phyloP scores from a whole-genome alignment of 2,888 invertebrate genomes.

The Hipparchia sbordonii region DNA sequence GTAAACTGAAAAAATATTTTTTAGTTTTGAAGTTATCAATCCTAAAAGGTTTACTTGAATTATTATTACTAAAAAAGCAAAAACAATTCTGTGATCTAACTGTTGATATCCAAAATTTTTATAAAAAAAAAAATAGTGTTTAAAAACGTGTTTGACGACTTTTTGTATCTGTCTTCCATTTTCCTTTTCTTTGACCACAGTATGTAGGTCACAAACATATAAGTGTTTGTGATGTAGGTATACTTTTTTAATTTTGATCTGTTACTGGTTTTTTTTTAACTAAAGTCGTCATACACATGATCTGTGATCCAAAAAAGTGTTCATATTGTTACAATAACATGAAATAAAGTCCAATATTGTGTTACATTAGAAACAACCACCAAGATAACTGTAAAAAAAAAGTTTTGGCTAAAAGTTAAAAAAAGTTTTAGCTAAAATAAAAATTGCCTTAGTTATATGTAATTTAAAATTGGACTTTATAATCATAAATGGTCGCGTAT shows the following conservation, averaged over 20 bases:
- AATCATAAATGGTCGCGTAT: background rate
- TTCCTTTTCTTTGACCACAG: background rate
- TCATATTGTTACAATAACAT: slow-evolving; percentile 24
- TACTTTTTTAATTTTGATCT: background rate
- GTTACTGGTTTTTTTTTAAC: slow-evolving; percentile 1
- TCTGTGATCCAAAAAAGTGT: slow-evolving; percentile 38
- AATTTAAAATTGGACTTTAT: slow-evolving; percentile 16
- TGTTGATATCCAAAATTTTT: slow-evolving; percentile 38
- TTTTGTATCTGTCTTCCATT: background rate
- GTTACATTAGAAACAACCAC: background rate
- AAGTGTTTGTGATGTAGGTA: no score
- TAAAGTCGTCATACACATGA: slow-evolving; percentile 25
- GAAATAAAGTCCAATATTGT: slow-evolving; percentile 12
- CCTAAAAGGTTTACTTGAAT: slow-evolving; percentile 5
- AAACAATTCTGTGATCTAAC: slow-evolving; percentile 36
- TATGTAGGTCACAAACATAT: no score
- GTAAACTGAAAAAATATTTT: background rate
- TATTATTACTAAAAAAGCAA: slow-evolving; percentile 2
- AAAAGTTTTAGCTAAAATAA: no score
- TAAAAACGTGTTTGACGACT: slow-evolving; percentile 29
- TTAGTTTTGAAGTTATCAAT: slow-evolving; percentile 3
- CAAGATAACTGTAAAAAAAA: no score
- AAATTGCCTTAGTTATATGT: background rate
- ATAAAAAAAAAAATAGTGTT: slow-evolving; percentile 23
- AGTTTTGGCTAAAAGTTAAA: background rate